Evolutionary conservation across 1,140 invertebrate species (phyloP), one percentile per base, ranked within the genome.

Genomic region (Neocloeon triangulifer): DNA sequence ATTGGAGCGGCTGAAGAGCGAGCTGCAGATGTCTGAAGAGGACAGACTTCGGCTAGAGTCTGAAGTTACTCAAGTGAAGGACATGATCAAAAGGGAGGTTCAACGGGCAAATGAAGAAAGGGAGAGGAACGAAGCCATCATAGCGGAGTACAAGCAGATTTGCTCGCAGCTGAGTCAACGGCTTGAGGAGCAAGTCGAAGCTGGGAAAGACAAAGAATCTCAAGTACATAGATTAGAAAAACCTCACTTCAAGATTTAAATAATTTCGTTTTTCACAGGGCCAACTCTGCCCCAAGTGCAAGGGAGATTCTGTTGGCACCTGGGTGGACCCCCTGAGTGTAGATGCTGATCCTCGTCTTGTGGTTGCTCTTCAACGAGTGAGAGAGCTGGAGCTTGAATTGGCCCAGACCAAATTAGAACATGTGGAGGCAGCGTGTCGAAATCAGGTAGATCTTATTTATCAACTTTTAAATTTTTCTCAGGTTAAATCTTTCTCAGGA

Each of bases 341-440:
- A n/a, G n/a, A n/a, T n/a, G n/a, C n/a, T n/a, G n/a, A n/a, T n/a
- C n/a, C n/a, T n/a, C n/a, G n/a, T n/a, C n/a, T n/a, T n/a, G n/a
- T n/a, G n/a, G n/a, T 58, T 23, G 55, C 62, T 4, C 54, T 64
- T 34, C 69, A 78, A 41, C 63, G 78, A 39, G 71, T 95, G 32
- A 64, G 80, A 8, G 86, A 94, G 51, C 56, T 97, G 15, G 92
- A 98, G 50, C 56, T 96, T 29, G 91, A 97, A 48, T 55, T 98
- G 34, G 92, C 91, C 3, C 80, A 91, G 49, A 89, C 91, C 0
- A 98, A 98, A 50, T 59, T 98, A 38, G 88, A 86, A 0, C 72
- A 95, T 33, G 94, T 97, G 3, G 88, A 98, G 58, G 80, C 88
- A 1, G 82, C 96, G 55, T 97, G 92, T 58, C 72, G 76, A 43